A percentile compares a stretch with the other conserved stretches of the same genome.
Evolutionary conservation across 2,113 vertebrate genomes (phyloP).

Genomic region (Cyprinodon tularosa): DNA sequence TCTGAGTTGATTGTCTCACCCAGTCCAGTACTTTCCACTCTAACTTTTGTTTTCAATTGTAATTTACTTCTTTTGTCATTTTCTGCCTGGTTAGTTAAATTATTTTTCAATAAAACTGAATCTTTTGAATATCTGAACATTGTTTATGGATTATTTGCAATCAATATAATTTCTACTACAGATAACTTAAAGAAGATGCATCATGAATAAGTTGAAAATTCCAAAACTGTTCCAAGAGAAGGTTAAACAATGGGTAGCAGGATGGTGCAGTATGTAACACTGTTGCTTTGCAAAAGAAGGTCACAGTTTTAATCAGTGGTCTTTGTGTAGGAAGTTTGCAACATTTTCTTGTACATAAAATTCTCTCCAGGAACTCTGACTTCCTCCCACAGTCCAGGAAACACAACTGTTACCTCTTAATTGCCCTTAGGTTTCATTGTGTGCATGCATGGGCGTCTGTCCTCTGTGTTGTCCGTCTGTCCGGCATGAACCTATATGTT

Average conservation of each 20-base stretch:
- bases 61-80: neutral
- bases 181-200: neutral
- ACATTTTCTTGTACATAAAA: too few species aligned
- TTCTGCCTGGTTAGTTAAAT: neutral
- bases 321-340: too few species aligned
- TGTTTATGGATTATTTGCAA: neutral
- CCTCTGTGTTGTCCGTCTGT: too few species aligned
- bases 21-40: neutral
- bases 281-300: too few species aligned
- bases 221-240: neutral
- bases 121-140: neutral
- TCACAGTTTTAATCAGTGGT: too few species aligned
- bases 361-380: too few species aligned
- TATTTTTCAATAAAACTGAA: neutral
- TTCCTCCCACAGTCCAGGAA: too few species aligned
- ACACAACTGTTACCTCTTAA: too few species aligned
- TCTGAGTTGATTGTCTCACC: neutral
- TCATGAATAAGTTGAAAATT: neutral
- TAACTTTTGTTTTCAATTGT: slow-evolving; percentile 1
- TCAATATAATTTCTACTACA: neutral
- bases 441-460: too few species aligned
- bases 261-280: too few species aligned
- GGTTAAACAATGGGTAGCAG: neutral
- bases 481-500: too few species aligned
- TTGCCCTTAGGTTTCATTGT: too few species aligned